phyloP scores from a whole-genome alignment of 2,113 vertebrate genomes.

The Narcine bancroftii region DNA sequence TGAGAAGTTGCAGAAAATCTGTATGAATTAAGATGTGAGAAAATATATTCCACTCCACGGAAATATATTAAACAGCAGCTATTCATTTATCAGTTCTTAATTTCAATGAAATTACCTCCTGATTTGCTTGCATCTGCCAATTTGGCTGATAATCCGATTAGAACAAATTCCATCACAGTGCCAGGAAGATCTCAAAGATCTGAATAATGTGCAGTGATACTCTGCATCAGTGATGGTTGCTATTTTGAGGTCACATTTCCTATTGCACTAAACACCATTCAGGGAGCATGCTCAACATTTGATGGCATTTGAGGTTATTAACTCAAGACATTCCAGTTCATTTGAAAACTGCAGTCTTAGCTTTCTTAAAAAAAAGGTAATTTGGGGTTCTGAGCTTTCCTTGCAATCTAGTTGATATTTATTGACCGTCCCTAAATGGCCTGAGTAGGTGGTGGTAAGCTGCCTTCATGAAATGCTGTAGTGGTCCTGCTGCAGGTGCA shows the following conservation, averaged over 20 bases:
- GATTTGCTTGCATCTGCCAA: not conserved
- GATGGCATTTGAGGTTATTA: not conserved
- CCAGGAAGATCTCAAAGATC: not conserved
- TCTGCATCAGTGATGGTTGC: not conserved
- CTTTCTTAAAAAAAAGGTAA: too few species aligned
- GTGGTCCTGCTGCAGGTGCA: too few species aligned
- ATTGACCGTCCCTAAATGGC: too few species aligned
- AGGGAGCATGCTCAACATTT: not conserved
- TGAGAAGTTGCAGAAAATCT: not conserved
- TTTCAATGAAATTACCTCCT: not conserved
- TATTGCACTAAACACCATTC: not conserved
- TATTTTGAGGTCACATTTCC: not conserved
- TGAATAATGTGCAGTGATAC: not conserved
- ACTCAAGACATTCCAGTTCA: too few species aligned
- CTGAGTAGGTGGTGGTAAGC: too few species aligned
- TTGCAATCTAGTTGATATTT: too few species aligned
- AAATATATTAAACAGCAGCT: not conserved
- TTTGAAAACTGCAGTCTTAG: too few species aligned
- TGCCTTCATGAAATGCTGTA: too few species aligned
- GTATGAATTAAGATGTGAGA: not conserved
- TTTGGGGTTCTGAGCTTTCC: too few species aligned
- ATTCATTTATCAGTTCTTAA: not conserved
- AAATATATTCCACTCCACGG: not conserved
- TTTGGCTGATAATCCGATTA: constrained; percentile 1
- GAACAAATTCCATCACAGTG: not conserved